A percentile compares a stretch with the other conserved stretches of the same genome.
phyloP scores from a whole-genome alignment of 64 coral and sea anemone species.

The Anthopleura sola region DNA sequence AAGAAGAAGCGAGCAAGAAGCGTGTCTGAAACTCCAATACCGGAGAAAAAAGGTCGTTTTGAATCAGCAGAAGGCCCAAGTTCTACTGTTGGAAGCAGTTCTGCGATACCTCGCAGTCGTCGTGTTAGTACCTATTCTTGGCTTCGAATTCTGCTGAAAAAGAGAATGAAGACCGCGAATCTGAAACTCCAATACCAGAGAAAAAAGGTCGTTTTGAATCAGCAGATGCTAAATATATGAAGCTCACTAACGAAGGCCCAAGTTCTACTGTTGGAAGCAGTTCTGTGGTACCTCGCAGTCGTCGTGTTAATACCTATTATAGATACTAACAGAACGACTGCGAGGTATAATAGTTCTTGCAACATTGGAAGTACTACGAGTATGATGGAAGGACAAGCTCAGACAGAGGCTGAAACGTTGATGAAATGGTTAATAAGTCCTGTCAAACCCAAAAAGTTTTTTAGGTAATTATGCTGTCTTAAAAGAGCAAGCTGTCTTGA shows the following conservation, averaged over 20 bases:
- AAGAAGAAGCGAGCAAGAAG: constrained; percentile 63
- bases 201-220: background rate
- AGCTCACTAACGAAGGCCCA: background rate
- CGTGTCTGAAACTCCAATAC: background rate
- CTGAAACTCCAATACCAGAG: background rate
- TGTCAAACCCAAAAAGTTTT: constrained; percentile 91
- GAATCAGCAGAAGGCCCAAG: background rate
- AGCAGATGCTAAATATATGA: background rate
- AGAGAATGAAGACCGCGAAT: constrained; percentile 7
- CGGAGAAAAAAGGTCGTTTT: background rate
- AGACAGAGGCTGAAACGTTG: constrained; percentile 71
- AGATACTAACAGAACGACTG: too few relatives aligned
- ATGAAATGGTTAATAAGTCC: constrained; percentile 94
- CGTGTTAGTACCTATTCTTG: constrained; percentile 51
- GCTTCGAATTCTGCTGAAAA: constrained; percentile 2
- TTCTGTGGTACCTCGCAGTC: background rate
- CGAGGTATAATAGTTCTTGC: constrained; percentile 29
- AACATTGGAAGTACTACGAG: constrained; percentile 24
- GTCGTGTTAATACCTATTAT: constrained; percentile 47
- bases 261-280: background rate
- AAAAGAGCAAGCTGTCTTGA: too few relatives aligned
- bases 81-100: background rate
- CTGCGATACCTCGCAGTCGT: background rate
- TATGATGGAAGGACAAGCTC: constrained; percentile 9
- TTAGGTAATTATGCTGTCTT: constrained; percentile 59